Evolutionary conservation across 2,797 vertebrate species (phyloP).

Genomic region (Acropternis orthonyx): DNA sequence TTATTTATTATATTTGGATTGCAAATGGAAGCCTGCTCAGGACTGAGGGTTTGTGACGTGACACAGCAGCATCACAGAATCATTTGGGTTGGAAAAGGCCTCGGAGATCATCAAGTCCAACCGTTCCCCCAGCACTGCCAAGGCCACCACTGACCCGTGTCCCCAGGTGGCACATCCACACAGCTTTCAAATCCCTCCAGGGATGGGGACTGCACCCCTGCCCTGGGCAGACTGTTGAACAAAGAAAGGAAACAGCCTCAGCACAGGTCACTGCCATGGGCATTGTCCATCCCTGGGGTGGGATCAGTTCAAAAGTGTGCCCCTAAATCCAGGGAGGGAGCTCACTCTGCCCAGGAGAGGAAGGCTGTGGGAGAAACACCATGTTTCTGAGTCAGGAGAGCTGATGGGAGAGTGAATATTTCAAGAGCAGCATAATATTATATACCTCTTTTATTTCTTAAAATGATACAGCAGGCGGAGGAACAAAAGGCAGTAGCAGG

Average conservation of each 20-base stretch:
- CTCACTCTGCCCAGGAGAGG: not conserved
- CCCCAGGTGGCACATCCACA: not conserved
- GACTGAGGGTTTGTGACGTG: accelerated
- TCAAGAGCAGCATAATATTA: not conserved
- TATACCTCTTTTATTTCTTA: not conserved
- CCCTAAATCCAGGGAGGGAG: not conserved
- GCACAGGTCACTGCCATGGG: accelerated
- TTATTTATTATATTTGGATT: not conserved
- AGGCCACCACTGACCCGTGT: not conserved
- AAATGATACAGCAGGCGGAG: not conserved
- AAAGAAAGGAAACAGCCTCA: not conserved
- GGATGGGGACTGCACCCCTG: not conserved
- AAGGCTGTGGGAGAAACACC: not conserved
- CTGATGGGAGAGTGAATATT: not conserved
- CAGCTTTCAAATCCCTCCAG: not conserved
- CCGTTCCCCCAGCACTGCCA: not conserved
- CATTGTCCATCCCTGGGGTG: not conserved
- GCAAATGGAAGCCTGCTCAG: not conserved
- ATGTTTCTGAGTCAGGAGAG: not conserved
- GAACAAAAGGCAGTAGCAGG: not conserved
- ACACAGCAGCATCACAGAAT: not conserved
- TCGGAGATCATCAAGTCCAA: not conserved
- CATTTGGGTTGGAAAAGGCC: not conserved
- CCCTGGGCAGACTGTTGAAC: not conserved
- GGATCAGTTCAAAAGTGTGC: not conserved